Percentiles rank a stretch among this genome's conserved stretches.
Evolutionary conservation across 2,113 vertebrate species (phyloP).

Genomic region (Elachura formosa): DNA sequence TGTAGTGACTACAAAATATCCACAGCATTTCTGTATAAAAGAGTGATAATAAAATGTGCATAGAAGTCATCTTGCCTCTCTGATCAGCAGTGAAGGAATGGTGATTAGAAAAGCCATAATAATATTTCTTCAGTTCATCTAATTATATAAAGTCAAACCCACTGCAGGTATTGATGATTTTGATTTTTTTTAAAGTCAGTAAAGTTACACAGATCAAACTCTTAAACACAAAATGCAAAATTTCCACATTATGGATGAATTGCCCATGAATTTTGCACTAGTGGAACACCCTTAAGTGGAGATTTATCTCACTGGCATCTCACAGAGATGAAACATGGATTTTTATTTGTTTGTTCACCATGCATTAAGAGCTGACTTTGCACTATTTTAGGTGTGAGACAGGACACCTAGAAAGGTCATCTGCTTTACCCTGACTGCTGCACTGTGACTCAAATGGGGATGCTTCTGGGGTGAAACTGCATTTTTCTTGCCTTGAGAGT

Average conservation of each 20-base stretch:
- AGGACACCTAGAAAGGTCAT: background rate
- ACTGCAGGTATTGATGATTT: background rate
- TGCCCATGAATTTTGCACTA: rapidly evolving
- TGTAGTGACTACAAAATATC: background rate
- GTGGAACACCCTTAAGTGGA: background rate
- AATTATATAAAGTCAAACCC: background rate
- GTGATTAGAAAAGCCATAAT: background rate
- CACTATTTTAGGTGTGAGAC: background rate
- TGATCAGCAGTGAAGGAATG: background rate
- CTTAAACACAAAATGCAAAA: background rate
- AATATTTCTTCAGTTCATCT: background rate
- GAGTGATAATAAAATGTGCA: background rate
- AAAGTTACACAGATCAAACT: background rate
- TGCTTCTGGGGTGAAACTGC: background rate
- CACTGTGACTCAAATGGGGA: background rate
- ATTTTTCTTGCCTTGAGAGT: background rate
- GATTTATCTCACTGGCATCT: background rate
- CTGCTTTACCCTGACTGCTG: background rate
- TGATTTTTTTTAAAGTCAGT: background rate
- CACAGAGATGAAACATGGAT: background rate
- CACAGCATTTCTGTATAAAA: background rate
- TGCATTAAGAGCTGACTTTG: background rate
- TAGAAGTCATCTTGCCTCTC: background rate
- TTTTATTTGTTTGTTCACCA: background rate
- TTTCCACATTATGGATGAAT: background rate